A percentile compares a stretch with the other conserved stretches of the same genome.
Conservation (phyloP, 2,888 invertebrate genomes). For the Melinopterus prodromus region DNA sequence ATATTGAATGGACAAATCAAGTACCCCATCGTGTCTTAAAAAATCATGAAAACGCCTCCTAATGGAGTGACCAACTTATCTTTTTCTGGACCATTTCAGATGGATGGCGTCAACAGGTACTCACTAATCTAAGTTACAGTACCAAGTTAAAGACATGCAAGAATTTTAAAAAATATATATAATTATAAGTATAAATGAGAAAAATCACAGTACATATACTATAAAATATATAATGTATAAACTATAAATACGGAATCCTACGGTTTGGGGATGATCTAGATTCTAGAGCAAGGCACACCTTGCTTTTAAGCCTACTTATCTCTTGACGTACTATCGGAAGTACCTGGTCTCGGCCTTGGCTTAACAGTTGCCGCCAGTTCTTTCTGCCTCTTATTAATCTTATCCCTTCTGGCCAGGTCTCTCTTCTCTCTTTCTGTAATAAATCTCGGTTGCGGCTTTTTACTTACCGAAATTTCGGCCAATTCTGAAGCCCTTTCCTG, state of each 20-base stretch:
- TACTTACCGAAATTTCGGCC: neutral
- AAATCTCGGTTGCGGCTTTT: neutral
- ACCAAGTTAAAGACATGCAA: neutral
- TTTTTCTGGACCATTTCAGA: too few species aligned
- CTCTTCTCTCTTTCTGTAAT: neutral
- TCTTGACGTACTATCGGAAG: too few species aligned
- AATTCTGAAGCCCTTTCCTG: neutral
- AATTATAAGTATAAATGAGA: neutral
- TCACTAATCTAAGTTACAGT: neutral
- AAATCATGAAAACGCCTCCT: too few species aligned
- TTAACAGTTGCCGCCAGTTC: neutral
- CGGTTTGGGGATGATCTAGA: neutral
- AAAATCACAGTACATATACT: neutral
- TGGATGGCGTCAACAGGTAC: too few species aligned
- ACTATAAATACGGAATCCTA: neutral
- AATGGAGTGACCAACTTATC: too few species aligned
- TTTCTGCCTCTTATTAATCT: neutral
- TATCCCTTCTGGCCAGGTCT: neutral
- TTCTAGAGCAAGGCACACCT: neutral
- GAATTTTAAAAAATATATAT: neutral
- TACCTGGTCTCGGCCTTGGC: neutral
- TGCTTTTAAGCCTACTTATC: neutral
- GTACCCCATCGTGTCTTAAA: too few species aligned
- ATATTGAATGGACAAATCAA: too few species aligned
- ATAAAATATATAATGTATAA: neutral